phyloP scores from a whole-genome alignment of 2,797 vertebrate genomes.

The Sandelia bainsii region DNA sequence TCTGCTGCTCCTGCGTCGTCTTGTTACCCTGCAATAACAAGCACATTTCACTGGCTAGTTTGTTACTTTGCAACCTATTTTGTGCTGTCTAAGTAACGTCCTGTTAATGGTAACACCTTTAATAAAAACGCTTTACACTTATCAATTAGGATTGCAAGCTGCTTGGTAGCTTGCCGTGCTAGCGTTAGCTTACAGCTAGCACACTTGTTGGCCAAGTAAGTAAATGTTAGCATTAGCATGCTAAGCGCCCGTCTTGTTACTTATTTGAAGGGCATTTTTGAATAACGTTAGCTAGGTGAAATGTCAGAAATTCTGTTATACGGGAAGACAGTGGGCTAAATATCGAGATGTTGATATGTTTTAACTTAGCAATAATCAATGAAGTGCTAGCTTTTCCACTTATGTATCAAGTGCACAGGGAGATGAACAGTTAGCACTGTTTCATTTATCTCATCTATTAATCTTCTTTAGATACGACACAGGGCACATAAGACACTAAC shows the following conservation, averaged over 20 bases:
- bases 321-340: rapidly evolving
- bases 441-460: conserved; percentile 5
- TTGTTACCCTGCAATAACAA: conserved; percentile 51
- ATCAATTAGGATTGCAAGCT: neutral
- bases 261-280: conserved; percentile 51
- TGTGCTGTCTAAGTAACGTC: rapidly evolving
- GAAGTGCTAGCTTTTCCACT: neutral
- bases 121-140: neutral
- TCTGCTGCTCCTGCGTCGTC: conserved; percentile 42
- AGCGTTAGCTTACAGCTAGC: conserved; percentile 65
- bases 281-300: neutral
- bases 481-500: neutral
- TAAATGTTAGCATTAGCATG: conserved; percentile 62
- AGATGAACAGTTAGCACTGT: conserved; percentile 1
- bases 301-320: neutral
- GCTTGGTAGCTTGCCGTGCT: conserved; percentile 58
- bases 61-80: neutral
- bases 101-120: neutral
- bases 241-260: conserved; percentile 66
- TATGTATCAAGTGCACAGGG: neutral
- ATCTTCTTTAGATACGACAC: neutral
- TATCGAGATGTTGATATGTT: neutral
- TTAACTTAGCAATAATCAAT: neutral
- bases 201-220: conserved; percentile 66
- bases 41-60: neutral